Evolutionary conservation across 2,888 invertebrate genomes (phyloP), one percentile per base, ranked within the genome.

Genomic region (Neuroscelio doddi): DNA sequence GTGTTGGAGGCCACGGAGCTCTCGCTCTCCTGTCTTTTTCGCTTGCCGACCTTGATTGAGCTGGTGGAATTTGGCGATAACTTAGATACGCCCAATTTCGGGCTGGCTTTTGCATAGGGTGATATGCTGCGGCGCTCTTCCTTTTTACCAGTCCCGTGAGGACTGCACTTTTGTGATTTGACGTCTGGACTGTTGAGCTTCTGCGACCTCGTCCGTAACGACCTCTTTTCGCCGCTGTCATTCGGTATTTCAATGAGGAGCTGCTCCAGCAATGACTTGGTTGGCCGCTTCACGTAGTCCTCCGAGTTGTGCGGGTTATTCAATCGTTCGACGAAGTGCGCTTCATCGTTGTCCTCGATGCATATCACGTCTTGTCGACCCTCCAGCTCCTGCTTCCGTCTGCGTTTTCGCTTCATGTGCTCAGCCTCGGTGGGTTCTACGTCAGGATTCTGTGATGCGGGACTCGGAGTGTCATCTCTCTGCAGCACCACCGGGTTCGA

Each of bases 181-280:
- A 82, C 81, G 50, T 82, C 83, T n/a, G 83, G 83, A 62, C 83
- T 84, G 56, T 83, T 83, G 15, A 84, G 69, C 62, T 85, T 85
- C 52, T 85, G 84, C 0, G 84, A 83, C 47, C 83, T 74, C 38
- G 77, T 85, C 59, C 78, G 85, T 80, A 63, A 71, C 47, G 74
- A 87, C 81, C 64, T 88, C 77, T 87, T 89, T 64, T 86, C 87
- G 49, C 84, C 84, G 72, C 87, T 87, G 46, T 89, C 88, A 63
- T 88, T 86, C 2, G 95, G 95, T 73, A 95, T 95, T 82, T 95
- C 95, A 73, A 95, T 95, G 1, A 94, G 87, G 73, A 95, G 87
- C 80, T 94, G 94, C 77, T 93, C 92, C 34, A 93, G 85, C 44
- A 92, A 80, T 50, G 90, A 90, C 58, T 86, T 85, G 1, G 79